phyloP scores from a whole-genome alignment of 2,113 vertebrate genomes.

The Shinisaurus crocodilurus region DNA sequence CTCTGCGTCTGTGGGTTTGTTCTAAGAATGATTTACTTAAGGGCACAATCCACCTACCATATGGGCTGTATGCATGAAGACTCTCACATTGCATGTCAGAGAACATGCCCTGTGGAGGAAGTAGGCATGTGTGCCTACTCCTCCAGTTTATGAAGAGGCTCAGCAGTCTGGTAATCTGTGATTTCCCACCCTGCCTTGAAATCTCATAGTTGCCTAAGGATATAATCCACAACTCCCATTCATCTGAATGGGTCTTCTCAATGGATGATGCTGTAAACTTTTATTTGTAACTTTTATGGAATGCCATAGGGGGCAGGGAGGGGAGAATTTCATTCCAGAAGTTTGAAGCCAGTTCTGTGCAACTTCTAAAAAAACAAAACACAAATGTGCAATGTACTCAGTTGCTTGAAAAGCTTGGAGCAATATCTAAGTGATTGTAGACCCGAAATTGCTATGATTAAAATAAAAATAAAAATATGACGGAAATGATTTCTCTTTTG shows the following conservation, averaged over 20 bases:
- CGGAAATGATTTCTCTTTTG: neutral
- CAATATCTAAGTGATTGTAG: neutral
- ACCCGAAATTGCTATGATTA: neutral
- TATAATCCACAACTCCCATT: neutral
- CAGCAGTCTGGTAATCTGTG: neutral
- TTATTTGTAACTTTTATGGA: conserved; percentile 1
- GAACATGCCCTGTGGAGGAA: neutral
- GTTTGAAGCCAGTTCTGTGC: neutral
- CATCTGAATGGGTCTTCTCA: neutral
- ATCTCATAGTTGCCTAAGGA: neutral
- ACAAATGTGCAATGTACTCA: accelerated
- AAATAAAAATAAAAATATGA: accelerated
- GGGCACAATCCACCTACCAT: neutral
- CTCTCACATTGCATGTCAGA: neutral
- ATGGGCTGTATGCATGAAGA: neutral
- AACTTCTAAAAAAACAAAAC: conserved; percentile 10
- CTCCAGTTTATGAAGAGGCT: neutral
- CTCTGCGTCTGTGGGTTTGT: neutral
- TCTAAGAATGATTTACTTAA: neutral
- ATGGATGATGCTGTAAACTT: neutral
- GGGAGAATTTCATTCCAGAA: neutral
- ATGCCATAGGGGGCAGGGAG: neutral
- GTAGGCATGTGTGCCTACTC: neutral
- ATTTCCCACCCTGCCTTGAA: too few relatives aligned
- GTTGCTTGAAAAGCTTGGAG: neutral